Evolutionary conservation across 2,113 vertebrate genomes (phyloP), one percentile per base, ranked within the genome.

Genomic region (Glareola pratincola): DNA sequence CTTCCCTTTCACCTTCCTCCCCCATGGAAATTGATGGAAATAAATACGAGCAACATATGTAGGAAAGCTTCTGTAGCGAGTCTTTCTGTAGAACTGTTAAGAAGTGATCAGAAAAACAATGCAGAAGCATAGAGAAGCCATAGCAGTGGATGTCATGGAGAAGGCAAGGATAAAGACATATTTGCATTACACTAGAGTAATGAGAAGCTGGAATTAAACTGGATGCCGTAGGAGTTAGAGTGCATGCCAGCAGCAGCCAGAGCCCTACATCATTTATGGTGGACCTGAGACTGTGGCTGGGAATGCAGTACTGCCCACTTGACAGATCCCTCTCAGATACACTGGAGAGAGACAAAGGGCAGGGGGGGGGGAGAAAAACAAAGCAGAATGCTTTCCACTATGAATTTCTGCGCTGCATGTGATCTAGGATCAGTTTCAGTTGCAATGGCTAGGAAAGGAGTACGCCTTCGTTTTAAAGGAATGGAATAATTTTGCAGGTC

Each of bases 321-420:
- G 39, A 48, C 26, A 34, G 26, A 66, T 32, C 1, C 14, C 14
- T 10, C 12, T 39, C 22, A 43, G 30, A 24, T 10, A 77, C 5
- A 24, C 8, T 41, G 22, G 26, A 48, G 30, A 50, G 26, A 71
- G 6, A 64, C 8, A 36, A 29, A n/a, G n/a, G n/a, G n/a, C n/a
- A n/a, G n/a, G n/a, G n/a, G n/a, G 12, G 8, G 8, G 9, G 2
- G 1, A 3, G 19, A 34, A 75, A 73, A 15, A 0, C 23, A 72
- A 21, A 18, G 5, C 13, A 71, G 47, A 43, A 56, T 37, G 54
- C 29, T n/a, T 85, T 81, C 20, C 23, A 37, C 10, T 30, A 8
- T n/a, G 7, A 21, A 37, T 15, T 10, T 78, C 37, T 48, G 17
- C 41, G 19, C 34, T 53, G 7, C 15, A 12, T 20, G 16, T 27